Base-by-base conservation (phyloP, 2,113 vertebrate species). In the Eonycteris spelaea region DNA sequence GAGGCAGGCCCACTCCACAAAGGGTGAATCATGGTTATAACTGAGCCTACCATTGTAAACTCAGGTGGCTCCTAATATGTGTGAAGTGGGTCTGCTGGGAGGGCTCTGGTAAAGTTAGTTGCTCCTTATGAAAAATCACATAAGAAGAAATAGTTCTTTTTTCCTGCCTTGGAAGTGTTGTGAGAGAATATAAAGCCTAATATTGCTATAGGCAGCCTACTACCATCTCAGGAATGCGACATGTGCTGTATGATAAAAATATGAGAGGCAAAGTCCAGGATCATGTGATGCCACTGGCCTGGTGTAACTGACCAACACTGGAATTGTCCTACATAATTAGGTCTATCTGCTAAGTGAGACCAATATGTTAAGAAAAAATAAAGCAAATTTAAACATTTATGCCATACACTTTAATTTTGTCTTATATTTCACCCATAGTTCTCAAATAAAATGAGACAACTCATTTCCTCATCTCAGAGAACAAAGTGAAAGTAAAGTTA, bases 161-260 rank as follows among this genome's bases (percentile, higher is more conserved):
- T 73, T 28, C 55, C 38, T n/a, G 26, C 16, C 57, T 74, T 78
- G 28, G 16, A 11, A 55, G 21, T 5, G 26, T n/a, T 28, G n/a
- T 80, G 21, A 95, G n/a, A 70, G 28, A 78, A 35, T 24, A 40
- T 1, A 22, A 78, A 70, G 24, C 40, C 14, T 78, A 38, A 38
- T 26, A 1, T 15, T 24, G 28, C 43, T 6, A 2, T 12, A 19
- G 13, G 12, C 6, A 7, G 10, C 61, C 7, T 51, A 5, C 22
- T 18, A 1, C 30, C 59, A 6, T 65, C 13, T 55, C 3, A 35
- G 40, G 40, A 51, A 43, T 19, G 13, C 53, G 28, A 18, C 3
- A 4, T 5, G 35, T 35, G 1, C 3, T 1, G 30, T 35, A 2
- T 8, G 14, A 63, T 0, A n/a, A 22, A n/a, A 6, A 51, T 12